Evolutionary conservation across 2,113 vertebrate species (phyloP), one percentile per base, ranked within the genome.

Genomic region (Ptilorrhoa leucosticta): DNA sequence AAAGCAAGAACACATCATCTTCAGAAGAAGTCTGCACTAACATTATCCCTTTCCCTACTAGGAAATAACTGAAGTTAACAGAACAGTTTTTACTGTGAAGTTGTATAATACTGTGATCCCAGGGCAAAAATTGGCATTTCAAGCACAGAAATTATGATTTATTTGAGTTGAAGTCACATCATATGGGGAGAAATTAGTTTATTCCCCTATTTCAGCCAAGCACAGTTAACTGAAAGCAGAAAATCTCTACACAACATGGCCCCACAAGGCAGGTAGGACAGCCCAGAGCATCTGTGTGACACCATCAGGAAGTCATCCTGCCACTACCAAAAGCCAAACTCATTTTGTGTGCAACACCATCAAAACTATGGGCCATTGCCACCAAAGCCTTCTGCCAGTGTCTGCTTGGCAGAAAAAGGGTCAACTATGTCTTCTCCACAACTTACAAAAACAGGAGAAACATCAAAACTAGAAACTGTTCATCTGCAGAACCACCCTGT

Each of bases 41-140:
- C 3, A 26, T 60, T 37, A 72, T 39, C 10, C 10, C 3, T 60
- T 64, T 58, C 76, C 27, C 22, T 70, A n/a, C 26, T n/a, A 42
- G 28, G 17, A 76, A 86, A 31, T 37, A 81, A 69, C 26, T 77
- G 7, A 50, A 69, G 42, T 44, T 42, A 63, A 72, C 19, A 44
- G 40, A 76, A 71, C 4, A 44, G 3, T 19, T 79, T 40, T 64
- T 63, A 42, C 22, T 56, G 24, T 40, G n/a, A 45, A 50, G 63
- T n/a, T 44, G 9, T 30, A 37, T 8, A 68, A 28, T 20, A 84
- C 22, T 45, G 21, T 2, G 1, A 57, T 40, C n/a, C 6, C 19
- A 60, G n/a, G 27, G 22, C 20, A 88, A 78, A 92, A 90, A 90
- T 45, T 39, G 64, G 24, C 57, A 70, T 66, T 92, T 84, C 14